Percentiles rank a stretch among this genome's conserved stretches.
phyloP scores from a whole-genome alignment of 2,113 vertebrate species.

The Oncorhynchus gorbuscha region DNA sequence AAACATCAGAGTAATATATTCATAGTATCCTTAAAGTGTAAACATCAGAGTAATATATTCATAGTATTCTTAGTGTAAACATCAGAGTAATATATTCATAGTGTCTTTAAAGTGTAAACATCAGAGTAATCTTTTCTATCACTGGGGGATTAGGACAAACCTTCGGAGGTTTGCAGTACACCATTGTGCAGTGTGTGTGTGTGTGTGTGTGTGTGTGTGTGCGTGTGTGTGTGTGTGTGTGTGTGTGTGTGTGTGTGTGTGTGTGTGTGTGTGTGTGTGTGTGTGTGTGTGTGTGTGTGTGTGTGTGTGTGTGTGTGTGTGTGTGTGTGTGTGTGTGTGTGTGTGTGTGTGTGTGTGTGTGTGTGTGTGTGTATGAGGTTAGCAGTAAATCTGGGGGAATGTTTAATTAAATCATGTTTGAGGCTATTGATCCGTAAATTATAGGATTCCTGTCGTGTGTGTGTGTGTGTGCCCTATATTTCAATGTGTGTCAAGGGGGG shows the following conservation, averaged over 20 bases:
- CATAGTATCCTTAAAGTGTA: no score
- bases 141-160: background rate
- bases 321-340: background rate
- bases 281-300: background rate
- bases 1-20: background rate
- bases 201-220: background rate
- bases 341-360: background rate
- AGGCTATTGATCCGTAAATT: slow-evolving; percentile 35
- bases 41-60: background rate
- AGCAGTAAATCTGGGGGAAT: slow-evolving; percentile 19
- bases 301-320: background rate
- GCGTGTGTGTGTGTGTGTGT: slow-evolving; percentile 5
- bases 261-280: background rate
- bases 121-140: background rate
- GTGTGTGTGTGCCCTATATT: slow-evolving; percentile 13
- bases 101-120: no score
- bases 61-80: no score
- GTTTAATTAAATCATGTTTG: slow-evolving; percentile 44
- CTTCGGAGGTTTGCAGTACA: background rate
- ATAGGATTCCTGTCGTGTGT: slow-evolving; percentile 39
- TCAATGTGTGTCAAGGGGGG: slow-evolving; percentile 16
- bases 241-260: background rate
- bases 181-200: background rate
- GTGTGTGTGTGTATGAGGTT: background rate
- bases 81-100: background rate